Base-by-base conservation (phyloP, 2,888 invertebrate genomes). In the Synanthedon formicaeformis region DNA sequence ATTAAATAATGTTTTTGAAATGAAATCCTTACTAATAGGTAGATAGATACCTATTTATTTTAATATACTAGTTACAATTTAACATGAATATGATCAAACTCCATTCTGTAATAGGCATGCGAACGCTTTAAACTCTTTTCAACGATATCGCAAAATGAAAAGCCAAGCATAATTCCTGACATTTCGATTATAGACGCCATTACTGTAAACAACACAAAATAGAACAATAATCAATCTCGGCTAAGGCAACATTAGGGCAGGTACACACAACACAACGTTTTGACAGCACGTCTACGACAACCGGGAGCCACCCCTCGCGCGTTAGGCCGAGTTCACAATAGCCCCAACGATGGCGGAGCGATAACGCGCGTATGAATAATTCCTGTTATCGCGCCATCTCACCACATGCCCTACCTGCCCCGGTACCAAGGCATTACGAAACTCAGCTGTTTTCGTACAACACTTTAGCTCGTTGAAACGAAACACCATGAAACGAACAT, bases 381-480 rank as follows among this genome's bases (percentile, higher is more conserved):
- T 85, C 80, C 79, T 78, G 74, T 81, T 86, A 87, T 87, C 87
- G 83, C 78, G 61, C 79, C 78, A 87, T 87, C 86, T 85, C 79
- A 80, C 87, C 86, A 84, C 85, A 87, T 85, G 83, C 82, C 83
- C 86, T 84, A 87, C 86, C 86, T 86, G 84, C 75, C 84, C 71
- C 64, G 67, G 66, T 83, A 85, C 84, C 78, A 84, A 63, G 75
- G 57, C 63, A 68, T 34, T 65, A 67, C 69, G 59, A 65, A 75
- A 75, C 70, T 49, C 70, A 63, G 58, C 68, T 59, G 66, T 60
- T 65, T 63, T 61, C 57, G 60, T 60, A 61, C 65, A 63, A 74
- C 67, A 67, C 67, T 50, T 66, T 56, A 53, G 40, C 48, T 62
- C 60, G 67, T 62, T 66, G 63, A 45, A 16, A 54, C 57, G 53